Evolutionary conservation across 2,113 vertebrate genomes (phyloP), one percentile per base, ranked within the genome.

Genomic region (Malaclemys terrapin): DNA sequence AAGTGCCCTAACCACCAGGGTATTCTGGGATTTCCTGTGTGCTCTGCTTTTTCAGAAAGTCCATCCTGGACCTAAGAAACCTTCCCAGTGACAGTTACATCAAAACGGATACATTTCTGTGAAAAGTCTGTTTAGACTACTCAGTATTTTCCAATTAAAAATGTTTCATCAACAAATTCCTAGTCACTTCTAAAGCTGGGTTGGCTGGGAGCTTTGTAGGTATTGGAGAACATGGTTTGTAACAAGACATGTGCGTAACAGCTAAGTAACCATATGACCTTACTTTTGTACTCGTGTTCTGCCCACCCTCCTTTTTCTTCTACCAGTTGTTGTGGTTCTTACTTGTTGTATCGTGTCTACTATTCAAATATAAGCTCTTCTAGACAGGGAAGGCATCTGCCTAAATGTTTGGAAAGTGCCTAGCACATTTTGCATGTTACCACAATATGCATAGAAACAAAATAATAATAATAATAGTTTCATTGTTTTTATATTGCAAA

Each of bases 291-390:
- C 22, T 92, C 80, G 47, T 19, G 29, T 80, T 91, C 65, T 96
- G 91, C 27, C 62, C 31, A 65, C 75, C 10, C 83, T 87, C 3
- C 22, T 91, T 7, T 91, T 96, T 95, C 79, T 47, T 88, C 4
- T 78, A 57, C n/a, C 2, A 79, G 45, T 90, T 91, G 20, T 84
- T 94, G 56, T 82, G 72, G 25, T 29, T 84, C 56, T 89, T 80
- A 88, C 24, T 27, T 88, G 42, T 59, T 87, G 25, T 94, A 50
- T 24, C 47, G 1, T 52, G 65, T 75, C 57, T 89, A n/a, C 31
- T 84, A 75, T 14, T 11, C 1, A 54, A 82, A 4, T n/a, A n/a
- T 92, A 90, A 94, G 78, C 0, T 8, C 17, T 29, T 62, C 47
- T 56, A 52, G 88, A n/a, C 5, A 75, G 6, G 78, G 47, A 94